phyloP scores from a whole-genome alignment of 2,888 invertebrate genomes.

The Chalcosyrphus nemorum region DNA sequence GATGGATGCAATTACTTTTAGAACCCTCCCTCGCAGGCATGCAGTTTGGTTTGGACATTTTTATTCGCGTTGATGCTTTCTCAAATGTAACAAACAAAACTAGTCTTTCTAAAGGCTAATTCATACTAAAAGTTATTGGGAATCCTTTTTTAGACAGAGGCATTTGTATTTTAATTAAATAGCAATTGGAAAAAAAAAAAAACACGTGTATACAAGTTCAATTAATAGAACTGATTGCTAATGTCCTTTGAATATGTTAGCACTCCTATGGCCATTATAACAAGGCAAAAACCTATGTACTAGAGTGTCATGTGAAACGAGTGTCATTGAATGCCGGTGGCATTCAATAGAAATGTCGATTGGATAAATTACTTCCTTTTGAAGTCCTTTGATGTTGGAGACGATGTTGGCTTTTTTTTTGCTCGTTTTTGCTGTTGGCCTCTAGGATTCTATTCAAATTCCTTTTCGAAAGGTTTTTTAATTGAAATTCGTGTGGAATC shows the following conservation, averaged over 20 bases:
- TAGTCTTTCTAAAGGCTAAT: constrained; percentile 20
- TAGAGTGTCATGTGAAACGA: not conserved
- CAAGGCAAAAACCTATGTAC: not conserved
- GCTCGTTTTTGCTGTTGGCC: not conserved
- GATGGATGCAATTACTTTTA: constrained; percentile 34
- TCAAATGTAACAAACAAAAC: no score
- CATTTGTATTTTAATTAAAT: not conserved
- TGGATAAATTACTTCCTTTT: constrained; percentile 17
- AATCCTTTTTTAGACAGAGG: not conserved
- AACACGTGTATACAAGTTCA: not conserved
- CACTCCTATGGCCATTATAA: not conserved
- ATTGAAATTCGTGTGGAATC: constrained; percentile 4
- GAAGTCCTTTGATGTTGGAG: constrained; percentile 22
- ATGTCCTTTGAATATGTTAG: constrained; percentile 4
- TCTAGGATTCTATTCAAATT: constrained; percentile 7
- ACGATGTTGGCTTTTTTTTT: not conserved
- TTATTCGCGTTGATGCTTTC: no score
- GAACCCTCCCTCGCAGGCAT: no score
- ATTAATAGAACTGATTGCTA: not conserved
- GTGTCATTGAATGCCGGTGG: constrained; percentile 2
- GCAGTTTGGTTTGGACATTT: no score
- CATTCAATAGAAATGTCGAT: constrained; percentile 14
- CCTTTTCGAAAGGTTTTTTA: constrained; percentile 5
- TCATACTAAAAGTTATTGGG: not conserved
- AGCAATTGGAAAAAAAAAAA: no score